Base-by-base conservation (phyloP, 1,140 invertebrate genomes). In the Chironomus tepperi region DNA sequence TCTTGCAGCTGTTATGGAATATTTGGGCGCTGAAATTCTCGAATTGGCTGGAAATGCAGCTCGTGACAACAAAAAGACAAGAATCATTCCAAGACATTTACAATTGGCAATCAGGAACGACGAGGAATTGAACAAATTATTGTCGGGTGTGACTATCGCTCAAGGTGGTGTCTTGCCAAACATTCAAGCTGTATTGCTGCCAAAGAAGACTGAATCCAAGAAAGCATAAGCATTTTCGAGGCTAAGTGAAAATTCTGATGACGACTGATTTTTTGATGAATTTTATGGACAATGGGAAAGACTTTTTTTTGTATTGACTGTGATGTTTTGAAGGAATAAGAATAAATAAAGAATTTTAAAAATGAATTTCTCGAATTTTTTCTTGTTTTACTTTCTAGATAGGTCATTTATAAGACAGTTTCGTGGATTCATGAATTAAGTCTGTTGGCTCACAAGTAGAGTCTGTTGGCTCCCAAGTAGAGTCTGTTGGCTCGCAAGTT, bases 91-190 rank as follows among this genome's bases (percentile, higher is more conserved):
- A 15, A 82, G 90, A 76, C 89, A 91, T 81, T 81, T 91, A 16
- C 85, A 90, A 77, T 78, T 91, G 74, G 90, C 90, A 75, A 88
- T 92, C 75, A 83, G 88, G 10, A 91, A 90, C 81, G 90, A 91
- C 83, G 89, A 91, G 79, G 90, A 92, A 80, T 82, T 91, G 78
- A 89, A 90, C 81, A 87, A 88, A 80, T 82, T 92, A 10, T 79
- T 92, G 34, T 84, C 86, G 73, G 86, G 89, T 75, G 90, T 92
- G 0, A 91, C 89, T 47, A 90, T 91, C 77, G 87, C 89, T 72
- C 18, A 70, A 43, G 74, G 43, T 34, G 70, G 70, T 72, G 70
- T 72, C 1, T 15, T 72, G 7, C 70, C 70, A 72, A 72, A 72
- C 16, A 72, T 72, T 72, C 19, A 72, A 9, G 70, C 90, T 1